Conservation (phyloP, 2,113 vertebrate species). For the Perca fluviatilis region DNA sequence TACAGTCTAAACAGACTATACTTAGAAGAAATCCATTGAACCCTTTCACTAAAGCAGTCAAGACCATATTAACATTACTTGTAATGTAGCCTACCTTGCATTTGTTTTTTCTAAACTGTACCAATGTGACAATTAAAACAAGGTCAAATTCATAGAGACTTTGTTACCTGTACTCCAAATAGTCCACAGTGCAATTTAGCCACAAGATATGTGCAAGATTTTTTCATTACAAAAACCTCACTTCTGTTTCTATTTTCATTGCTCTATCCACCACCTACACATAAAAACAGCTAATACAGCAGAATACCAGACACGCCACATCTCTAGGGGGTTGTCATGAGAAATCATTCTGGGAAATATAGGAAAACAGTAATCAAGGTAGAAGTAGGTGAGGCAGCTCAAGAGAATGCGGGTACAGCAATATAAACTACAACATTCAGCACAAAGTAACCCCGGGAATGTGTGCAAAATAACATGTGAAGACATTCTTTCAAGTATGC, state of each 20-base stretch:
- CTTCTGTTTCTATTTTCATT: slow-evolving; percentile 29
- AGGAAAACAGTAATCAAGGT: slow-evolving; percentile 17
- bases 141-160: not conserved
- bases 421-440: not conserved
- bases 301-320: slow-evolving; percentile 8
- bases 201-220: slow-evolving; percentile 9
- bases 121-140: not conserved
- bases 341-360: slow-evolving; percentile 34
- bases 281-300: slow-evolving; percentile 7
- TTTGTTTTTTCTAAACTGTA: not conserved
- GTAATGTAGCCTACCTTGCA: not conserved
- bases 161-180: not conserved
- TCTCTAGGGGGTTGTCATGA: slow-evolving; percentile 8
- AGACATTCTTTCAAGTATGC: not conserved
- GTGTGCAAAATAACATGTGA: not conserved
- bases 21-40: not conserved
- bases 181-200: not conserved
- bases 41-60: not conserved
- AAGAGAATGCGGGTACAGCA: not conserved
- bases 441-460: not conserved
- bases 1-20: not conserved
- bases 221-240: slow-evolving; percentile 11
- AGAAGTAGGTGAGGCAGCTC: not conserved
- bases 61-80: not conserved
- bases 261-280: slow-evolving; percentile 31